Evolutionary conservation across 2,797 vertebrate genomes (phyloP), one percentile per base, ranked within the genome.

Genomic region (Pelodytes ibericus): DNA sequence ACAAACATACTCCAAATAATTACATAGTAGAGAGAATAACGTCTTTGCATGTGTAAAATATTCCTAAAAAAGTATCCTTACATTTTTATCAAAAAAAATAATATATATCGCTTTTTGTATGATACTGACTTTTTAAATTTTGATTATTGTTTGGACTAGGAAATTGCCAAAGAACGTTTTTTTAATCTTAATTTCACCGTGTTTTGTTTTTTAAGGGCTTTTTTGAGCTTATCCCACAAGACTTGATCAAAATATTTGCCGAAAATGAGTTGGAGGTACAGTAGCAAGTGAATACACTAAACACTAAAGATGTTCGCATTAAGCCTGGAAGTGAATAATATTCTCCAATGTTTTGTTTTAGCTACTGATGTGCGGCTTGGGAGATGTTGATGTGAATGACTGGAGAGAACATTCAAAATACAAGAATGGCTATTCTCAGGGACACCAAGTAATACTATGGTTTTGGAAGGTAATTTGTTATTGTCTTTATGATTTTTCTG

Each of bases 171-270:
- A n/a, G n/a, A n/a, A n/a, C n/a, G n/a, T n/a, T n/a, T 63, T 22
- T 80, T 51, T 69, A 15, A 44, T 44, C 13, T 82, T 53, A 64
- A 85, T 83, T 53, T 72, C 2, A 3, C 24, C 8, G 4, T 72
- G 61, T 22, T 79, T 53, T 69, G 82, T 56, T 63, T 85, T 83
- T 53, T 73, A 70, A 99, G 97, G 97, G 97, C 2, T 99, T 99
- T 90, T 99, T 96, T 89, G 97, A 99, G 88, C 86, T 99, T 61
- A 96, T 99, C 85, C 95, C 96, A 9, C 94, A 91, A 81, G 96
- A 99, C 85, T 91, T 99, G 81, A 98, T 99, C 80, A 98, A 95
- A 92, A 98, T 99, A 85, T 99, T 99, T 80, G 97, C 99, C 88
- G 97, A 99, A 89, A 99, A 99, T 73, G 97, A 99, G 79, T 88